A percentile compares a stretch with the other conserved stretches of the same genome.
These are phyloP conservation scores for Spodoptera litura DNA, from an alignment of 1,140 invertebrate species.

Conservation along the genomic window DNA sequence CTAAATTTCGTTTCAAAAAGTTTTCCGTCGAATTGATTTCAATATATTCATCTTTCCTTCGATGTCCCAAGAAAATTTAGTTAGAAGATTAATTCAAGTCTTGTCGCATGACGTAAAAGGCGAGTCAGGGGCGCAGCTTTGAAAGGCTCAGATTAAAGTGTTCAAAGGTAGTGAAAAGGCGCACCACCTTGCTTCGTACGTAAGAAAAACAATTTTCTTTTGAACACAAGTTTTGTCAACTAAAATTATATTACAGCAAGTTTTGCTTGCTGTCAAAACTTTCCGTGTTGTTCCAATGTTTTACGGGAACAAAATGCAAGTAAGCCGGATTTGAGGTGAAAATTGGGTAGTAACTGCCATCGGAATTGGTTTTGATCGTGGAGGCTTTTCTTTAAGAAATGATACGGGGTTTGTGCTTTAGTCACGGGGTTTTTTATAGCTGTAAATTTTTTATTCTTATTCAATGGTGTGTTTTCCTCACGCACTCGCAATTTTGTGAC, in stretches of 20 bases:
- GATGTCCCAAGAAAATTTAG: conserved; percentile 1
- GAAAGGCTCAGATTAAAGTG: conserved; percentile 49
- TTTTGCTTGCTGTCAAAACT: conserved; percentile 3
- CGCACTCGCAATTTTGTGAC: too few species aligned
- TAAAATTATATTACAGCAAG: conserved; percentile 45
- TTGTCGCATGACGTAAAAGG: conserved; percentile 43
- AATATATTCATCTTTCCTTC: neutral
- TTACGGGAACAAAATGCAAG: conserved; percentile 16
- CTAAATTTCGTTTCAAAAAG: too few species aligned
- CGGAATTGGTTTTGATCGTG: neutral
- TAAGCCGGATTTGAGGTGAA: conserved; percentile 9
- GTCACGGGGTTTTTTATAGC: too few species aligned
- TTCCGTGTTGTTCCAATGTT: conserved; percentile 6
- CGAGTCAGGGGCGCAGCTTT: conserved; percentile 31
- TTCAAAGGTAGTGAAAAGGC: conserved; percentile 50
- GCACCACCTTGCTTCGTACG: conserved; percentile 23
- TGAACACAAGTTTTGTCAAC: conserved; percentile 46
- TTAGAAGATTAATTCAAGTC: conserved; percentile 46
- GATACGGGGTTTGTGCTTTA: too few species aligned
- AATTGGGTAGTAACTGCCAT: neutral
- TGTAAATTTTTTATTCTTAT: too few species aligned
- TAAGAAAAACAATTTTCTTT: conserved; percentile 49
- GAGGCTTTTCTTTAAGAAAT: neutral
- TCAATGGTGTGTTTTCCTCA: too few species aligned
- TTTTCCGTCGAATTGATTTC: neutral